These are phyloP conservation scores for Zaprionus taronus DNA, from an alignment of 1,140 invertebrate species.

Conservation along the genomic window DNA sequence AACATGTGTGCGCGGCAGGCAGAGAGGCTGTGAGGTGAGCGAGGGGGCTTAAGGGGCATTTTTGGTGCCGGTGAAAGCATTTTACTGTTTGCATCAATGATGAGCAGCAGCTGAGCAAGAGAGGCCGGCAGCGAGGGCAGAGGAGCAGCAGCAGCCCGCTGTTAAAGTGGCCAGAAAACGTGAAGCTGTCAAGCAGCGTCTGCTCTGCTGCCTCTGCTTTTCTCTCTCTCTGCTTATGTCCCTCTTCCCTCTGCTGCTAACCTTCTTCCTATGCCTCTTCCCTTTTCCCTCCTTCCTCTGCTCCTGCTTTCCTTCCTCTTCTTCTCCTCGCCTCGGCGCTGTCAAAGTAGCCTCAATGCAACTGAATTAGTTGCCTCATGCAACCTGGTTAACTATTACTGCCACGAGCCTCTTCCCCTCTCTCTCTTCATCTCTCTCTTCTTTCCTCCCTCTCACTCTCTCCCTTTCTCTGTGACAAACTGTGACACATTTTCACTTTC, in stretches of 20 bases:
- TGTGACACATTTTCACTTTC: constrained; percentile 44
- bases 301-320: not conserved
- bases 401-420: not conserved
- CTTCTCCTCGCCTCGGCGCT: not conserved
- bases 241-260: not conserved
- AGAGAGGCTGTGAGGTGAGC: not conserved
- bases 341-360: constrained; percentile 4
- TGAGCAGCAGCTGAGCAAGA: constrained; percentile 29
- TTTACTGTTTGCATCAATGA: constrained; percentile 81
- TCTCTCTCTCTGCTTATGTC: not conserved
- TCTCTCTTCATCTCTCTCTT: not conserved
- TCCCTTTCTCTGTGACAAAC: constrained; percentile 8
- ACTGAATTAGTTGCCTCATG: constrained; percentile 13
- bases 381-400: constrained; percentile 19
- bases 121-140: constrained; percentile 4
- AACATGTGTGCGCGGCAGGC: constrained; percentile 63
- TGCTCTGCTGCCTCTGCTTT: not conserved
- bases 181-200: constrained; percentile 28
- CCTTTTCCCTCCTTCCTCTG: too few relatives aligned
- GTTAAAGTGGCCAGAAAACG: constrained; percentile 47
- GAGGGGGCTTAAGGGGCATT: constrained; percentile 7
- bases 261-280: too few relatives aligned
- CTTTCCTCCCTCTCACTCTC: too few relatives aligned
- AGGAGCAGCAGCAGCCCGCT: not conserved
- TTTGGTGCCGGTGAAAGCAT: constrained; percentile 67